phyloP scores from a whole-genome alignment of 2,797 vertebrate genomes.

The Darevskia nairensis region DNA sequence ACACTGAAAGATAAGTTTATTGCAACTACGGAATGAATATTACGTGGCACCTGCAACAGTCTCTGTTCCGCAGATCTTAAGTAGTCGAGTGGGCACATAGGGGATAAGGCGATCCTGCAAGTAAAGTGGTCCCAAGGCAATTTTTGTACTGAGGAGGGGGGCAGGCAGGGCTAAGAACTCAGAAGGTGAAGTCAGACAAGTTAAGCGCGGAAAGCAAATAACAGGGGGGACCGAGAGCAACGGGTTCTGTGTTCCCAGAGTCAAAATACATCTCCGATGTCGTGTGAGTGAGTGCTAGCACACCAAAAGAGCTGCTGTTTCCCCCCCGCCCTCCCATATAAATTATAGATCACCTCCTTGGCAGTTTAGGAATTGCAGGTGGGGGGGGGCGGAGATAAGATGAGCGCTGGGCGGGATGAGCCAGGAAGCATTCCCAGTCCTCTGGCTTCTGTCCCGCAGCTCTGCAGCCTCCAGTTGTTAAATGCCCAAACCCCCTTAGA shows the following conservation, averaged over 20 bases:
- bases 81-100: too few relatives aligned
- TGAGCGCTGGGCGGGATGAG: neutral
- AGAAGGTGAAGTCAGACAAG: neutral
- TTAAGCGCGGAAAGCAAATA: neutral
- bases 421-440: constrained; percentile 47
- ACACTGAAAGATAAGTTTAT: too few relatives aligned
- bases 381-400: neutral
- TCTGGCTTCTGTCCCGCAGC: constrained; percentile 70
- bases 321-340: constrained; percentile 47
- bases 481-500: constrained; percentile 71
- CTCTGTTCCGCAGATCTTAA: too few relatives aligned
- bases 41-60: too few relatives aligned
- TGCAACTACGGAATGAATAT: too few relatives aligned
- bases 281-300: constrained; percentile 38
- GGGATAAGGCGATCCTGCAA: too few relatives aligned
- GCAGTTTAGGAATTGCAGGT: constrained; percentile 26
- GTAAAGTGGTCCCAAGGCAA: too few relatives aligned
- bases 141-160: neutral
- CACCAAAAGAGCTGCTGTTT: constrained; percentile 56
- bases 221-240: constrained; percentile 28
- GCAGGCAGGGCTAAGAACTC: neutral
- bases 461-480: constrained; percentile 69
- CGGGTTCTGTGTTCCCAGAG: constrained; percentile 28
- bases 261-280: constrained; percentile 48
- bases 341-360: constrained; percentile 65